Evolutionary conservation across 2,888 invertebrate species (phyloP).

Genomic region (Lasioglossum leucozonium): DNA sequence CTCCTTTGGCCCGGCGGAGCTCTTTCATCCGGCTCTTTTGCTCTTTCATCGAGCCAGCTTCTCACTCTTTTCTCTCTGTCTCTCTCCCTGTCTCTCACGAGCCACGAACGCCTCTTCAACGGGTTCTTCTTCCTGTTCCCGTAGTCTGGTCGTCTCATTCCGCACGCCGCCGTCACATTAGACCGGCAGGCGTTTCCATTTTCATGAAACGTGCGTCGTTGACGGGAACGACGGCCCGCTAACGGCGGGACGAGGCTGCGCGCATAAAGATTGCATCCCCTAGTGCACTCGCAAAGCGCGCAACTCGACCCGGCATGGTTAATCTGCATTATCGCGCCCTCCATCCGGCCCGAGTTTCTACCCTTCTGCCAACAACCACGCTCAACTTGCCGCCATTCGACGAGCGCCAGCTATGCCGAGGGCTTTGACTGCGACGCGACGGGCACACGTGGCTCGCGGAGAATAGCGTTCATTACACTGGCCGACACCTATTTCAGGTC

Average conservation of each 20-base stretch:
- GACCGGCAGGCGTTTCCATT: slow-evolving; percentile 67
- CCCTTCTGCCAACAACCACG: background rate
- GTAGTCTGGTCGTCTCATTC: slow-evolving; percentile 2
- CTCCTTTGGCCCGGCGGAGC: background rate
- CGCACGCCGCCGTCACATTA: slow-evolving; percentile 69
- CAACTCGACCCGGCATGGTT: slow-evolving; percentile 38
- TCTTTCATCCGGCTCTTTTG: background rate
- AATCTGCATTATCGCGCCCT: slow-evolving; percentile 62
- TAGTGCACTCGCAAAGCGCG: slow-evolving; percentile 1
- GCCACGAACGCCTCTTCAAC: slow-evolving; percentile 2
- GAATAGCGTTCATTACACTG: background rate
- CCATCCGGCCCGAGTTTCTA: background rate
- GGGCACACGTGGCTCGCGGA: background rate
- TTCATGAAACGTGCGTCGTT: slow-evolving; percentile 64
- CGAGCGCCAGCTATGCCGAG: background rate
- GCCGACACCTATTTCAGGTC: background rate
- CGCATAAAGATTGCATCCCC: slow-evolving; percentile 57
- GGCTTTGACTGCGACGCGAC: background rate
- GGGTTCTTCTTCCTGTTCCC: slow-evolving; percentile 6
- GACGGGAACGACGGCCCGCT: slow-evolving; percentile 39
- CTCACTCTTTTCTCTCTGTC: background rate
- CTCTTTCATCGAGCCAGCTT: background rate
- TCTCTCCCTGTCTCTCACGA: background rate
- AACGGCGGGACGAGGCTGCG: slow-evolving; percentile 36
- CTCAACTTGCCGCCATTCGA: background rate